Conservation (phyloP, 2,888 invertebrate genomes). For the Chymomyza caudatula region DNA sequence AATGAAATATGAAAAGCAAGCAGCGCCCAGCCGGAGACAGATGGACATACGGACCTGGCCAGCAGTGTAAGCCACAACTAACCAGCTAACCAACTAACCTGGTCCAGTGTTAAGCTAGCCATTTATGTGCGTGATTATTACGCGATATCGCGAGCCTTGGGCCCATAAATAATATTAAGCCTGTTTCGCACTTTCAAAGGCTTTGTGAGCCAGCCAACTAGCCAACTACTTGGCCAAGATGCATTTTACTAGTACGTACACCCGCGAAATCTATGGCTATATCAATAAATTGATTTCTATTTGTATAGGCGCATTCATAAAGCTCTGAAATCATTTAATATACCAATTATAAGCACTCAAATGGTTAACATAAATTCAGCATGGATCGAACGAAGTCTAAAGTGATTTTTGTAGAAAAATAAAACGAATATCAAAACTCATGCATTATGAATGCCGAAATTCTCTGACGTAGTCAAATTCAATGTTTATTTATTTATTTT, state of each 20-base stretch:
- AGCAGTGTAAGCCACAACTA: background rate
- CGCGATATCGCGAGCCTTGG: constrained; percentile 67
- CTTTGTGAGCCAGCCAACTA: background rate
- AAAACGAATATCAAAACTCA: constrained; percentile 73
- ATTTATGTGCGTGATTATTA: constrained; percentile 72
- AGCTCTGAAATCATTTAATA: constrained; percentile 77
- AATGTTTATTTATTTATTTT: constrained; percentile 72
- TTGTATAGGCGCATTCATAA: constrained; percentile 62
- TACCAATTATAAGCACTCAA: constrained; percentile 77
- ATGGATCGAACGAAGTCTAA: constrained; percentile 54
- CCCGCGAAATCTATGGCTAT: background rate
- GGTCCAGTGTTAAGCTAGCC: constrained; percentile 48
- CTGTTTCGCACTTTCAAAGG: constrained; percentile 38
- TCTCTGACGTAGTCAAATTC: constrained; percentile 72
- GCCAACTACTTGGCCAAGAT: background rate
- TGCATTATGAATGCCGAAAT: constrained; percentile 74
- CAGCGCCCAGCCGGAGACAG: constrained; percentile 17
- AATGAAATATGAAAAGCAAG: constrained; percentile 70
- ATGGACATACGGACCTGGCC: background rate
- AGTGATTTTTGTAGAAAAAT: constrained; percentile 60
- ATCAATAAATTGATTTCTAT: constrained; percentile 63
- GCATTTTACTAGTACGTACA: background rate
- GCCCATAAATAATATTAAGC: constrained; percentile 69
- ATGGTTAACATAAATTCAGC: constrained; percentile 76
- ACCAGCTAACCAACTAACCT: constrained; percentile 1